Percentiles rank a stretch among this genome's conserved stretches.
Evolutionary conservation across 2,113 vertebrate species (phyloP).

Genomic region (Rhea pennata): DNA sequence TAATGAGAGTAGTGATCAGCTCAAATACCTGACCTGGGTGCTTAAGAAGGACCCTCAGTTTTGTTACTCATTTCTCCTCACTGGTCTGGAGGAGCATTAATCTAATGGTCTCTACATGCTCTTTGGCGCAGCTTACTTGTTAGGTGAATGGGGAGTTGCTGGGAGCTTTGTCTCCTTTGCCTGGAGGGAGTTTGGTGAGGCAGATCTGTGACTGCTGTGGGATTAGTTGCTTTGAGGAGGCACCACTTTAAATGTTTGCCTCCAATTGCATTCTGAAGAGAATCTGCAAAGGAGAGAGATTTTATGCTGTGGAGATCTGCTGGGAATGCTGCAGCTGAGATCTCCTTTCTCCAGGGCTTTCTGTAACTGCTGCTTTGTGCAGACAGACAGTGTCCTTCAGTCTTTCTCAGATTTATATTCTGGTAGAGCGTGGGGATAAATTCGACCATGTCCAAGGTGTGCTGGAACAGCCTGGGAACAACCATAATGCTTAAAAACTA

Average conservation of each 20-base stretch:
- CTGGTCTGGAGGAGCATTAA: not conserved
- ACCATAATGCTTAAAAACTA: not conserved
- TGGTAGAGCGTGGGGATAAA: not conserved
- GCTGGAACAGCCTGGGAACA: not conserved
- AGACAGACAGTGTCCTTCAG: not conserved
- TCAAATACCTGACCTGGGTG: not conserved
- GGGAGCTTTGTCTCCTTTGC: not conserved
- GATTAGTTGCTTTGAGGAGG: not conserved
- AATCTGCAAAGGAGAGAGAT: not conserved
- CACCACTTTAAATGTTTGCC: not conserved
- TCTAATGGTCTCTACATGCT: not conserved
- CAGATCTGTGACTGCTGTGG: not conserved
- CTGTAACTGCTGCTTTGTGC: not conserved
- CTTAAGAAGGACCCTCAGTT: not conserved
- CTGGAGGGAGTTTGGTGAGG: not conserved
- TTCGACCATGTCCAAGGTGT: not conserved
- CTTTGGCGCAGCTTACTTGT: accelerated
- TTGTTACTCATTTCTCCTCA: not conserved
- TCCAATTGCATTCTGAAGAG: not conserved
- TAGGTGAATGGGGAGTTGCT: not conserved
- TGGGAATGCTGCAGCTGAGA: not conserved
- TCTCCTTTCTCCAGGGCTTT: not conserved
- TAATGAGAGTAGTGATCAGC: not conserved
- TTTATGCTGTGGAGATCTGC: not conserved
- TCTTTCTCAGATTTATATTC: not conserved